Base-by-base conservation (phyloP, 2,888 invertebrate species). In the Coenonympha arcania region DNA sequence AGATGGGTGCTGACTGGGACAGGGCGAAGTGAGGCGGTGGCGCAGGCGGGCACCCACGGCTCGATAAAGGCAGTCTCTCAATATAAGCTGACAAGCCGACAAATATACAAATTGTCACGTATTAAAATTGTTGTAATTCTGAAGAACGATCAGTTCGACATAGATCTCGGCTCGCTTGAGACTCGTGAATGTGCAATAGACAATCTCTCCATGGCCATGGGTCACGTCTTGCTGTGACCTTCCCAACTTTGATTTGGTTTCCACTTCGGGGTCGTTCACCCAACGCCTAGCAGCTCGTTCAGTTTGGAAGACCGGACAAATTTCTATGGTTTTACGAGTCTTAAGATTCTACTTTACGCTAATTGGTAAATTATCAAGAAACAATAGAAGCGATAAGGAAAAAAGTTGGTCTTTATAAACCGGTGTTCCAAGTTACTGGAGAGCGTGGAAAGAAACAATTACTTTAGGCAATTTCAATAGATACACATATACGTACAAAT, bases 241-340 rank as follows among this genome's bases (percentile, higher is more conserved):
- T 91, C 80, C 88, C 89, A 89, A 89, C 89, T 89, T 91, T 91
- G 92, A 92, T 92, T 92, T 92, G 92, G 92, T 92, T 92, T 92
- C 91, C 92, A 92, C 89, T 90, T 75, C 88, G 86, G 89, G 89
- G 87, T 88, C 87, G 88, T 87, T 77, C 87, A 88, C 88, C 87
- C 86, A 82, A 75, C 71, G 71, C 76, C 74, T 78, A 74, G 68
- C 67, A 71, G 75, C 78, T 79, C 63, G 52, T 56, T 57, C 66
- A 49, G 65, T 70, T 75, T 76, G 74, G 73, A 79, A 79, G 74
- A 82, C 73, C 76, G 75, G 75, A 67, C 66, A 60, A 60, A 55
- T 41, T 44, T 37, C 16, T 34, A 46, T 46, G 40, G 43, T 15
- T 44, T 40, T 36, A 49, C 40, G 44, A 40, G 43, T 56, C 18